Evolutionary conservation across 1,140 invertebrate species (phyloP).

Genomic region (Globodera rostochiensis): DNA sequence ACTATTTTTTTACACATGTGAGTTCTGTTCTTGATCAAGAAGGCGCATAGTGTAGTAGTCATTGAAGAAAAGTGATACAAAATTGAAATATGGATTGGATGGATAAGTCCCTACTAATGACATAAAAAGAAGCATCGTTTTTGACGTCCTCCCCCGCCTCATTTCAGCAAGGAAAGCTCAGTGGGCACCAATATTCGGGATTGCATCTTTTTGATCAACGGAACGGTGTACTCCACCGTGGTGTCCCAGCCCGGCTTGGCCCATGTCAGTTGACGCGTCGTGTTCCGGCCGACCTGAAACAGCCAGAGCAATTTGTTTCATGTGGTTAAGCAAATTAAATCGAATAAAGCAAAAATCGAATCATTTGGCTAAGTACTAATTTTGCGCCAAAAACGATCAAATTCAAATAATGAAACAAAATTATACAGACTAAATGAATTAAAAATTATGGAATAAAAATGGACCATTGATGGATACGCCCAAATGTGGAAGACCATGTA

Average conservation of each 20-base stretch:
- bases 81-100: neutral
- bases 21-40: neutral
- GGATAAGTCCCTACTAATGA: neutral
- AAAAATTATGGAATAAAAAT: neutral
- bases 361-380: no score
- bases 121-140: neutral
- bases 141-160: neutral
- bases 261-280: constrained; percentile 62
- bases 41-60: neutral
- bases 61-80: neutral
- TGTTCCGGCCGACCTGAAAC: constrained; percentile 43
- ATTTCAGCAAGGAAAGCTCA: constrained; percentile 58
- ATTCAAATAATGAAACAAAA: no score
- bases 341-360: no score
- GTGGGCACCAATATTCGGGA: constrained; percentile 63
- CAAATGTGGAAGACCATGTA: constrained; percentile 66
- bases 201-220: constrained; percentile 65
- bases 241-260: constrained; percentile 64
- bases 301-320: neutral
- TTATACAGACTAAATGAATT: no score
- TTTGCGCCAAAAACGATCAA: no score
- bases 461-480: constrained; percentile 59
- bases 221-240: constrained; percentile 64
- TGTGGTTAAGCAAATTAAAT: no score
- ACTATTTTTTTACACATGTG: neutral